Percentiles rank a stretch among this genome's conserved stretches.
phyloP scores from a whole-genome alignment of 1,140 invertebrate genomes.

The Copidosoma floridanum region DNA sequence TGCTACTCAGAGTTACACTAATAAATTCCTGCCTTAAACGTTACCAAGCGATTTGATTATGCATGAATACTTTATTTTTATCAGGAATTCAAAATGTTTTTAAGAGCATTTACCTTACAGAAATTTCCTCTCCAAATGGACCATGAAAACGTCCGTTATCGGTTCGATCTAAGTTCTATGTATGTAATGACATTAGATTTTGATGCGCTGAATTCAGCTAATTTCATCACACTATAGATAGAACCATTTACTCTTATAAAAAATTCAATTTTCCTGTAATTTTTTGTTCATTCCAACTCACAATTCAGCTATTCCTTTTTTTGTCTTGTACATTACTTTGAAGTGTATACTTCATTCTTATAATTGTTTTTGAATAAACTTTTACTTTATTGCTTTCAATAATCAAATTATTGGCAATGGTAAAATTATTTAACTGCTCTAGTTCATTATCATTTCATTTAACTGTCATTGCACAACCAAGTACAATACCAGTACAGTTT shows the following conservation, averaged over 20 bases:
- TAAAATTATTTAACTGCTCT: background rate
- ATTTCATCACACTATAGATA: too few species aligned
- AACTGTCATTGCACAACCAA: background rate
- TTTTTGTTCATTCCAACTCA: conserved; percentile 1
- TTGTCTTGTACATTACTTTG: conserved; percentile 4
- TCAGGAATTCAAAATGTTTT: too few species aligned
- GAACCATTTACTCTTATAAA: background rate
- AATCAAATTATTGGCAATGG: background rate
- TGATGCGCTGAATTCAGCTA: too few species aligned
- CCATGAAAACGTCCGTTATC: too few species aligned
- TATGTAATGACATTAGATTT: too few species aligned
- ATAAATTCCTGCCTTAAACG: too few species aligned
- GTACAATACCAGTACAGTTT: background rate
- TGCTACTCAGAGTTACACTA: too few species aligned
- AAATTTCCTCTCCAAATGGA: too few species aligned
- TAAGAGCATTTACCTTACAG: too few species aligned
- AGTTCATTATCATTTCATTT: background rate
- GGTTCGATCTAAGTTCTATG: too few species aligned
- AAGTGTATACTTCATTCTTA: conserved; percentile 7
- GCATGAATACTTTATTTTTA: too few species aligned
- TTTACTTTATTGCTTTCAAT: background rate
- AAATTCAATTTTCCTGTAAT: background rate
- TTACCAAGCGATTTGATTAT: too few species aligned
- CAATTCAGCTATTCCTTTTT: conserved; percentile 9
- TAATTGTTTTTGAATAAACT: background rate